Evolutionary conservation across 2,113 vertebrate species (phyloP).

Genomic region (Bubalus kerabau): DNA sequence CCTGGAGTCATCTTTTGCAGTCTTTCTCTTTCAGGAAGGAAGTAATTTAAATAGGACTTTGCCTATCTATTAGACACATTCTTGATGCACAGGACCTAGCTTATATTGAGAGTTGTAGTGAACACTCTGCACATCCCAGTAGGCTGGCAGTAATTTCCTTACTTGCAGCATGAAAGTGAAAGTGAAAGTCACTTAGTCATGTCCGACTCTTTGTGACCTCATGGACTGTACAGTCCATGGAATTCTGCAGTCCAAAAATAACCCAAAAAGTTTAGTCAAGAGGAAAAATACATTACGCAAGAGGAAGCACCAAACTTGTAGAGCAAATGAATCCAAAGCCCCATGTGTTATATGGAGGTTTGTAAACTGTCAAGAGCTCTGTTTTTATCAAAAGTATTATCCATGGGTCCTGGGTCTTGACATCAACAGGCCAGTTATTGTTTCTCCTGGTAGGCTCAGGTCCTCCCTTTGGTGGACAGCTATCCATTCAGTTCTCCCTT

Average conservation of each 20-base stretch:
- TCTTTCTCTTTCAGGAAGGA: not conserved
- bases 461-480: not conserved
- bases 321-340: not conserved
- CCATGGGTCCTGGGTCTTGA: not conserved
- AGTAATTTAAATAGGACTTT: not conserved
- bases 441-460: not conserved
- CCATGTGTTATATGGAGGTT: not conserved
- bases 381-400: not conserved
- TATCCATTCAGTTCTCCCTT: not conserved
- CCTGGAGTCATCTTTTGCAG: not conserved
- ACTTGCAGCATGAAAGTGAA: not conserved
- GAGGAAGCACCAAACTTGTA: not conserved
- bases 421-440: not conserved
- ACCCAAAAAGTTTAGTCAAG: not conserved
- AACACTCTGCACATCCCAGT: not conserved
- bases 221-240: not conserved
- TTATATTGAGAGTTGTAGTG: not conserved
- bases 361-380: not conserved
- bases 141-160: not conserved
- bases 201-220: not conserved
- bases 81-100: not conserved
- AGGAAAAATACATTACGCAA: not conserved
- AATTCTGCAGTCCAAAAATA: not conserved
- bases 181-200: not conserved
- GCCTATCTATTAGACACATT: not conserved